Percentiles rank a stretch among this genome's conserved stretches.
These are phyloP conservation scores for Hippocampus guttulatus DNA, from an alignment of 2,113 vertebrate genomes.

Conservation along the genomic window DNA sequence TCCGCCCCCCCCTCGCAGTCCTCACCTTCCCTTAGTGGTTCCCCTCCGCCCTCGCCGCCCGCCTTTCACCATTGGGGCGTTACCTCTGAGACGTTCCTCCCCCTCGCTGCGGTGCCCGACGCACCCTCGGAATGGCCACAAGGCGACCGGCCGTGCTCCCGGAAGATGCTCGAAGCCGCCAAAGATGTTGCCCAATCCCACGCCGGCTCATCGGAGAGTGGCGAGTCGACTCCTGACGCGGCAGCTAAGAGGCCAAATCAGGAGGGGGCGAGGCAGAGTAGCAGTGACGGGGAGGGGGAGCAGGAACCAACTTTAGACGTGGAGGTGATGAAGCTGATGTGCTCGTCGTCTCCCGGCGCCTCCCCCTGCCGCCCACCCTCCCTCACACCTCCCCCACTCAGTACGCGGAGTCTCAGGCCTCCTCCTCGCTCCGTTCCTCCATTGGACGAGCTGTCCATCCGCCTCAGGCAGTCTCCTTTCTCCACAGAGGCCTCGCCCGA, in stretches of 20 bases:
- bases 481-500: slow-evolving; percentile 77
- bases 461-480: slow-evolving; percentile 76
- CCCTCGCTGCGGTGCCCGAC: neutral
- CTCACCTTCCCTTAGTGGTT: neutral
- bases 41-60: neutral
- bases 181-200: slow-evolving; percentile 36
- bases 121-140: neutral
- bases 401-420: slow-evolving; percentile 40
- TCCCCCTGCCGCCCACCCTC: slow-evolving; percentile 68
- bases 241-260: slow-evolving; percentile 9
- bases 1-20: neutral
- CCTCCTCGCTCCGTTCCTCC: slow-evolving; percentile 59
- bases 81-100: slow-evolving; percentile 16
- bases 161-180: slow-evolving; percentile 17
- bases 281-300: slow-evolving; percentile 8
- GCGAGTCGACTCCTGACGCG: fast-evolving
- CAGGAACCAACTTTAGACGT: slow-evolving; percentile 50
- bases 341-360: slow-evolving; percentile 45
- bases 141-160: neutral
- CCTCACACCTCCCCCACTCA: slow-evolving; percentile 54
- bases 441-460: slow-evolving; percentile 62
- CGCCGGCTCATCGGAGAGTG: slow-evolving; percentile 15
- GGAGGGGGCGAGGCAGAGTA: slow-evolving; percentile 3
- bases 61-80: slow-evolving; percentile 13
- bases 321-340: slow-evolving; percentile 62